A percentile compares a stretch with the other conserved stretches of the same genome.
phyloP scores from a whole-genome alignment of 2,888 invertebrate genomes.

The Mongoloraphidia duomilia region DNA sequence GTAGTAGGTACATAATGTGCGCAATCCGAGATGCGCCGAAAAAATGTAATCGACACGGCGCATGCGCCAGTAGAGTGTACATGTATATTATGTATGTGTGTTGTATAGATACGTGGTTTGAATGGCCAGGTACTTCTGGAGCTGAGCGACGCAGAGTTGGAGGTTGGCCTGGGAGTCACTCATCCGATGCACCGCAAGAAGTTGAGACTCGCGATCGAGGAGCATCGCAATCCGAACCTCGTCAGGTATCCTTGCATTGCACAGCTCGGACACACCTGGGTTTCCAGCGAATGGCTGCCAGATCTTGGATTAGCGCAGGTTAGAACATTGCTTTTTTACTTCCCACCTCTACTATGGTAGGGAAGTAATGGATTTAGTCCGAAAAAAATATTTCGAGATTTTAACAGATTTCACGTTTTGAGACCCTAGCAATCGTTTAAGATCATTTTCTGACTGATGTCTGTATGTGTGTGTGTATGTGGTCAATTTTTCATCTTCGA shows the following conservation, averaged over 20 bases:
- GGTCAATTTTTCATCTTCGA: too few species aligned
- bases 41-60: too few species aligned
- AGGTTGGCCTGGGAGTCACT: slow-evolving; percentile 77
- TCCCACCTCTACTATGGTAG: too few species aligned
- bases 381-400: too few species aligned
- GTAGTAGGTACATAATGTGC: too few species aligned
- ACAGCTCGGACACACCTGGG: slow-evolving; percentile 84
- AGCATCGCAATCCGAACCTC: slow-evolving; percentile 73
- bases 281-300: slow-evolving; percentile 83
- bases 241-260: slow-evolving; percentile 79
- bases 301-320: slow-evolving; percentile 77
- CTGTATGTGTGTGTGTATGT: too few species aligned
- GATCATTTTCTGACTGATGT: too few species aligned
- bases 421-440: too few species aligned
- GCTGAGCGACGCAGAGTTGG: slow-evolving; percentile 80
- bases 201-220: slow-evolving; percentile 82
- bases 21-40: too few species aligned
- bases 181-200: slow-evolving; percentile 92
- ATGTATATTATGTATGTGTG: slow-evolving; percentile 47
- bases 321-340: slow-evolving; percentile 8
- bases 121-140: slow-evolving; percentile 75
- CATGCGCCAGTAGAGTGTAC: slow-evolving; percentile 16
- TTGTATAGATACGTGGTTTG: slow-evolving; percentile 53
- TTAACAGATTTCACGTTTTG: too few species aligned
- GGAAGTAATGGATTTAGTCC: too few species aligned